A percentile compares a stretch with the other conserved stretches of the same genome.
Evolutionary conservation across 2,888 invertebrate species (phyloP).

Genomic region (Teleogryllus oceanicus): DNA sequence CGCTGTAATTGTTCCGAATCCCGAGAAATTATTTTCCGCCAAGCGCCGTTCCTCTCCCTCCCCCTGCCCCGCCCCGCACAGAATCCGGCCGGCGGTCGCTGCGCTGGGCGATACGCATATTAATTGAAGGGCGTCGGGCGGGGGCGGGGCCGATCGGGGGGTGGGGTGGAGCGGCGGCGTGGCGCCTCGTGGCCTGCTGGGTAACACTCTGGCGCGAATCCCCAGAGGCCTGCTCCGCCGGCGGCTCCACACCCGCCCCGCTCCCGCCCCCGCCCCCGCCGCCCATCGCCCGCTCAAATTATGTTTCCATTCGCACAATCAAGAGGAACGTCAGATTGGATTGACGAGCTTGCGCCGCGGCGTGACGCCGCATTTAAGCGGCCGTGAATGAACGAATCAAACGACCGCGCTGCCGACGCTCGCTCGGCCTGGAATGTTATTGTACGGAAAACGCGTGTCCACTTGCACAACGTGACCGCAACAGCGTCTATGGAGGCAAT

Average conservation of each 20-base stretch:
- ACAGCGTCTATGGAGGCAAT: too few species aligned
- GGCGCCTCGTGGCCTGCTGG: background rate
- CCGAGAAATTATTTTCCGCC: conserved; percentile 6
- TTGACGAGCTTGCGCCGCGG: background rate
- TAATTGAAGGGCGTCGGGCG: background rate
- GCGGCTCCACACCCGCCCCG: background rate
- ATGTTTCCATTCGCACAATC: conserved; percentile 10
- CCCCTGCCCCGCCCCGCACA: background rate
- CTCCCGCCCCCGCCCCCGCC: background rate
- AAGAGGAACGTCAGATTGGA: conserved; percentile 18
- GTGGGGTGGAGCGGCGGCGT: background rate
- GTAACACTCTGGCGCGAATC: background rate
- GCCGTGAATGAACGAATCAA: too few species aligned
- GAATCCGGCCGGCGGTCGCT: background rate
- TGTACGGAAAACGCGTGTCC: too few species aligned
- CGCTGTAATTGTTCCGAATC: background rate
- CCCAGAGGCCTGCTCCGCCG: background rate
- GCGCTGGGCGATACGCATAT: background rate
- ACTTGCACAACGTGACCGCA: too few species aligned
- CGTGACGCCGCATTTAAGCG: too few species aligned
- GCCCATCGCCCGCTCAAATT: conserved; percentile 1
- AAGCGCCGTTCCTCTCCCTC: background rate
- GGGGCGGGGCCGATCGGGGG: background rate
- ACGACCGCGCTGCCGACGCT: too few species aligned
- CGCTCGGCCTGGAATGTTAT: too few species aligned